Evolutionary conservation across 2,113 vertebrate genomes (phyloP).

Genomic region (Semnornis frantzii): DNA sequence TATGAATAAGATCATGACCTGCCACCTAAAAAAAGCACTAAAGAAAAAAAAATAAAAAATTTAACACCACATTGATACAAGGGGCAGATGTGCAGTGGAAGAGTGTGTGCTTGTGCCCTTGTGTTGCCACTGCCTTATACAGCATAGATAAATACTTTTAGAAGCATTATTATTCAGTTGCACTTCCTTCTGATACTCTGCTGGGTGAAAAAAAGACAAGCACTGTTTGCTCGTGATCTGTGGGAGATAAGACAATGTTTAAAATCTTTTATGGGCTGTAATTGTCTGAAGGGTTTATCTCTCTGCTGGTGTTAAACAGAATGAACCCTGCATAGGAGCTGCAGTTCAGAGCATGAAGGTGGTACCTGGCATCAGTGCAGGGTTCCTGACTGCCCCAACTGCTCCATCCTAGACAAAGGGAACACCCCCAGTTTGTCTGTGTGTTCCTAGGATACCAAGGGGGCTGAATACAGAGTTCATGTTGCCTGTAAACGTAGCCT

Average conservation of each 20-base stretch:
- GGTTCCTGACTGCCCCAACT: neutral
- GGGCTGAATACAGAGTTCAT: neutral
- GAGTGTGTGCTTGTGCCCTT: neutral
- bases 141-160: neutral
- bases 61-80: neutral
- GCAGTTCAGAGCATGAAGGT: neutral
- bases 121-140: neutral
- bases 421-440: neutral
- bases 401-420: neutral
- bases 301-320: neutral
- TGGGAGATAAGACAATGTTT: neutral
- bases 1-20: neutral
- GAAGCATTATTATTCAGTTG: neutral
- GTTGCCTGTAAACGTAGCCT: neutral
- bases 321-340: neutral
- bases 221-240: neutral
- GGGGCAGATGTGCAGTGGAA: neutral
- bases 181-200: neutral
- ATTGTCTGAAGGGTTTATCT: neutral
- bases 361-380: neutral
- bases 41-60: neutral
- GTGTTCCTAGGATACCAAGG: rapidly evolving
- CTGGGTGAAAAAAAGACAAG: neutral
- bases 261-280: neutral
- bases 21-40: neutral